These are phyloP conservation scores for Cerceris ruficornis DNA, from an alignment of 2,888 invertebrate genomes.

Conservation along the genomic window DNA sequence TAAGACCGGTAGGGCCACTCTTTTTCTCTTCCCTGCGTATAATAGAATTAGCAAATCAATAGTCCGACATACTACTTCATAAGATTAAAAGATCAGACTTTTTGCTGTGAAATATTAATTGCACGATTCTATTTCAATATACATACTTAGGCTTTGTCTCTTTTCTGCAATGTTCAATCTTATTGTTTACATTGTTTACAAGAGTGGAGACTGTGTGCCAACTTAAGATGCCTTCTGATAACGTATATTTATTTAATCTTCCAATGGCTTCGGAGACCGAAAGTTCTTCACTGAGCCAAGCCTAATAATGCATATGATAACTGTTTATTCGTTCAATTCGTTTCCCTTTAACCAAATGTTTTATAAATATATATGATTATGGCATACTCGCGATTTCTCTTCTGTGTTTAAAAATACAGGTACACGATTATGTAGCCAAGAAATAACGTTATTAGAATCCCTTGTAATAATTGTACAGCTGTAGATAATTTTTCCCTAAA, in stretches of 20 bases:
- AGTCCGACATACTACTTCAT: slow-evolving; percentile 44
- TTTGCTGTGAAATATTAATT: slow-evolving; percentile 18
- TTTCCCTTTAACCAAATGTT: background rate
- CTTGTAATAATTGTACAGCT: slow-evolving; percentile 91
- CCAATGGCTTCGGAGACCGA: slow-evolving; percentile 83
- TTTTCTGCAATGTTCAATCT: slow-evolving; percentile 85
- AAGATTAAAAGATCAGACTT: slow-evolving; percentile 49
- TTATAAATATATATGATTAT: slow-evolving; percentile 5
- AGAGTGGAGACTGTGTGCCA: slow-evolving; percentile 88
- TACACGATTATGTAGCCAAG: slow-evolving; percentile 91
- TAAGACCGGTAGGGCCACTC: slow-evolving; percentile 67
- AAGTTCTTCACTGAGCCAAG: slow-evolving; percentile 87
- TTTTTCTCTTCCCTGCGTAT: slow-evolving; percentile 74
- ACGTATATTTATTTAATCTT: slow-evolving; percentile 80
- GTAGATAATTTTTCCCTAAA: slow-evolving; percentile 84
- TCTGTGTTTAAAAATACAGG: slow-evolving; percentile 90
- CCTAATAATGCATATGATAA: slow-evolving; percentile 79
- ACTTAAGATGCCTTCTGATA: slow-evolving; percentile 77
- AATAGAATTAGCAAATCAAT: slow-evolving; percentile 67
- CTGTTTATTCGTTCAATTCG: background rate
- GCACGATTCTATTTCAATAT: slow-evolving; percentile 3
- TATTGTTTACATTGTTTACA: slow-evolving; percentile 89
- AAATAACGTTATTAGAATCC: slow-evolving; percentile 86
- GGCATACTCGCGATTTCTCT: slow-evolving; percentile 84
- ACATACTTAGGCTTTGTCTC: slow-evolving; percentile 75